Conservation (phyloP, 2,113 vertebrate genomes). For the Garra rufa region DNA sequence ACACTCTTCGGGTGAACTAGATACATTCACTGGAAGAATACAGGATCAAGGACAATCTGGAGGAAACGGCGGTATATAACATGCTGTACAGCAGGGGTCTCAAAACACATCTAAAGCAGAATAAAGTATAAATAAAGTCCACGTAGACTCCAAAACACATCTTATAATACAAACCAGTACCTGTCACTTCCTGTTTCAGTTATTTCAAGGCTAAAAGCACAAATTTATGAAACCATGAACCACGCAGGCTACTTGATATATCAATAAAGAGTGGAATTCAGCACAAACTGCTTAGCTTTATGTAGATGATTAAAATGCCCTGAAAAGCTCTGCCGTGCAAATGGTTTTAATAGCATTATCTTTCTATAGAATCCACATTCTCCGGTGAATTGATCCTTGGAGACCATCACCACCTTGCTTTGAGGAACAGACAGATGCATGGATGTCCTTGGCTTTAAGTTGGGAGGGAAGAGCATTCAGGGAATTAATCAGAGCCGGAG, state of each 20-base stretch:
- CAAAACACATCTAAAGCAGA: background rate
- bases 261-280: conserved; percentile 9
- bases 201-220: background rate
- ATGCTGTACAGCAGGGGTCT: background rate
- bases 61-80: background rate
- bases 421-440: conserved; percentile 60
- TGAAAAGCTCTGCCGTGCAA: background rate
- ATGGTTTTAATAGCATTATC: background rate
- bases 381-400: background rate
- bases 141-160: background rate
- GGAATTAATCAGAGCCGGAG: conserved; percentile 70
- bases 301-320: background rate
- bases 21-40: background rate
- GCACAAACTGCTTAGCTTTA: background rate
- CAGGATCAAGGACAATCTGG: background rate
- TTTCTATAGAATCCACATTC: background rate
- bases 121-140: background rate
- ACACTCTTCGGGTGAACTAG: background rate
- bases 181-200: conserved; percentile 1
- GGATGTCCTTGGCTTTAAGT: conserved; percentile 64
- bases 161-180: background rate
- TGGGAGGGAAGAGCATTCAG: conserved; percentile 64
- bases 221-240: background rate
- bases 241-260: background rate
- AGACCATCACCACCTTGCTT: conserved; percentile 42